Base-by-base conservation (phyloP, 2,113 vertebrate species). In the Phaetusa simplex region DNA sequence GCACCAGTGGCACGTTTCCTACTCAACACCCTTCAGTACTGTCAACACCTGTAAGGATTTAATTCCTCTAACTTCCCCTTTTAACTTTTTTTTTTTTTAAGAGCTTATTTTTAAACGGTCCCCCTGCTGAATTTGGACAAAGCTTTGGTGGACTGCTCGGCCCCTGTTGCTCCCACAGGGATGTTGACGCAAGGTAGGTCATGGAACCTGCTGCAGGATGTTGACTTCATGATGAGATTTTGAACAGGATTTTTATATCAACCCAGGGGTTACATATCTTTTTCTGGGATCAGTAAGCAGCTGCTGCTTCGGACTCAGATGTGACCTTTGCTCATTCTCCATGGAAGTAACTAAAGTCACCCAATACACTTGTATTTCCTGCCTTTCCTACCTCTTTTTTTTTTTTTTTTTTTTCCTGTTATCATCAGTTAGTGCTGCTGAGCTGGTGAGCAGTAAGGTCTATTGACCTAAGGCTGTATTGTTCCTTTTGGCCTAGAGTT, bases 31-130 rank as follows among this genome's bases (percentile, higher is more conserved):
- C 49, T 73, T 79, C 5, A 5, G n/a, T 40, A 16, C 45, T 86
- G 59, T 67, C 88, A 95, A 67, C 72, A 91, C 30, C 70, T 49
- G 23, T 52, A 84, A 91, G n/a, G 77, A 93, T 97, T 90, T 82
- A 36, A 85, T 96, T 95, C 65, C 61, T 95, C 73, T 58, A 13
- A 20, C 52, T 82, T 89, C 29, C 32, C 22, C n/a, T 91, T 78
- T 64, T 16, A 62, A 34, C 5, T 62, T 30, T 56, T 32, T 42
- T 61, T 27, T n/a, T 56, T 45, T 45, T 19, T 11, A 30, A 79
- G 23, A 84, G 14, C 14, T 86, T 50, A 38, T 69, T 80, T 91
- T 66, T 29, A 19, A 32, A 23, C 2, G 0, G 40, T 87, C 32
- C 15, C 3, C 1, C 32, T 71, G 61, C 43, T 83, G 65, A 56